These are phyloP conservation scores for Drosophila ercepeae DNA, from an alignment of 1,140 invertebrate genomes.

Conservation along the genomic window DNA sequence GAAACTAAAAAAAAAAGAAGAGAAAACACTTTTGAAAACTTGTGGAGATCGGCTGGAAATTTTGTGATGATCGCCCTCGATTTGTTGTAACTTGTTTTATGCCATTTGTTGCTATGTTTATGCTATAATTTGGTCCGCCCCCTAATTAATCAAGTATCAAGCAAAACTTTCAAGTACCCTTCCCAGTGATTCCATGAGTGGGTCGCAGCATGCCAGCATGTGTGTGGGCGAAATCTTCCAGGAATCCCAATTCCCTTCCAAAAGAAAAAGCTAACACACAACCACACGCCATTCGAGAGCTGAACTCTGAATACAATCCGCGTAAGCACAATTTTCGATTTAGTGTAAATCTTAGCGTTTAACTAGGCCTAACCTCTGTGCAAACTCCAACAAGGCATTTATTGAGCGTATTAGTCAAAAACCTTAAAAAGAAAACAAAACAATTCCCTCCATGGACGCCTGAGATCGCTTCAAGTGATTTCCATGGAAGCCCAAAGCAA, in stretches of 20 bases:
- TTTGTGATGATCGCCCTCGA: slow-evolving; percentile 54
- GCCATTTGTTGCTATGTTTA: slow-evolving; percentile 15
- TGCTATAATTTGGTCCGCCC: slow-evolving; percentile 9
- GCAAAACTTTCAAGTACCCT: slow-evolving; percentile 72
- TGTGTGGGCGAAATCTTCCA: slow-evolving; percentile 25
- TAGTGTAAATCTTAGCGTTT: slow-evolving; percentile 66
- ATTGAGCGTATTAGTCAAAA: slow-evolving; percentile 72
- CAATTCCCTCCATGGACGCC: slow-evolving; percentile 48
- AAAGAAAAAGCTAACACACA: slow-evolving; percentile 48
- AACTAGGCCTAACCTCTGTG: slow-evolving; percentile 64
- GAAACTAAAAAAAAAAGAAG: slow-evolving; percentile 15
- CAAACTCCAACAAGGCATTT: slow-evolving; percentile 62
- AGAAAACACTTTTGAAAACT: not conserved
- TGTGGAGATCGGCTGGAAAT: slow-evolving; percentile 41
- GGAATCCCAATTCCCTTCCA: slow-evolving; percentile 33
- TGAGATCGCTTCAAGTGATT: slow-evolving; percentile 24
- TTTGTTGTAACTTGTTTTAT: slow-evolving; percentile 22
- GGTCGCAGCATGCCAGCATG: slow-evolving; percentile 35
- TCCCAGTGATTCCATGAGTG: not conserved
- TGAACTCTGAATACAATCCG: slow-evolving; percentile 62
- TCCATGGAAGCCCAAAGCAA: slow-evolving; percentile 13
- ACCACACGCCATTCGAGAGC: slow-evolving; percentile 53
- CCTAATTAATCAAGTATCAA: slow-evolving; percentile 9
- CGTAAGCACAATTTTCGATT: slow-evolving; percentile 79
- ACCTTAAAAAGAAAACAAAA: slow-evolving; percentile 3